Evolutionary conservation across 2,888 invertebrate genomes (phyloP), one percentile per base, ranked within the genome.

Genomic region (Catocala sponsa): DNA sequence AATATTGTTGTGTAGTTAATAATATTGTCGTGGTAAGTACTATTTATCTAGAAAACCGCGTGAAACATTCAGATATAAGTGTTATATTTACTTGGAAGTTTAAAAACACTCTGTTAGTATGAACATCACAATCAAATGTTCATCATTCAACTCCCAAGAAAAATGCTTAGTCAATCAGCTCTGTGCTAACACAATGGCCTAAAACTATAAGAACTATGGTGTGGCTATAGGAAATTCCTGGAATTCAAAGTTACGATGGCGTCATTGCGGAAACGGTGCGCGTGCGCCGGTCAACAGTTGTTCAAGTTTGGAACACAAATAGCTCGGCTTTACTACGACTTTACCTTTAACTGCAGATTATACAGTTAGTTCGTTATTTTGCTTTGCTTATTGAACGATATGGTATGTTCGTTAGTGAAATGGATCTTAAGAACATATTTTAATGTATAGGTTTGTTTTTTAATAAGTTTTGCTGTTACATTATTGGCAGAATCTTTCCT

Each of bases 211-310:
- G 55, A 56, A 66, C 54, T 51, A 63, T 70, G 55, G 72, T 55
- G 68, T 67, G 68, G 61, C 66, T 65, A 67, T 68, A 74, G 48
- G 43, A 56, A 58, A 62, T 70, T 66, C 67, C 65, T 63, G 70
- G 82, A 76, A 79, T 74, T 65, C 61, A 68, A 68, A 58, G 69
- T 68, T 66, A 63, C 64, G 63, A 73, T 81, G 78, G 69, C 77
- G 79, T 82, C 82, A 83, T 67, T 79, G 79, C 81, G 83, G 85
- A 84, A 87, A 83, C 74, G 59, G 62, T 57, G 60, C 57, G 81
- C 85, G 80, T 83, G 87, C 83, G 80, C 76, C 57, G 65, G 63
- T 80, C 76, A 81, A 82, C 57, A 6, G 35, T 38, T 41, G 50
- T 49, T 54, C 54, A 63, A 58, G 79, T 83, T 82, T 74, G 79